Conservation (phyloP, 2,113 vertebrate genomes). For the Corythoichthys haematopterus region DNA sequence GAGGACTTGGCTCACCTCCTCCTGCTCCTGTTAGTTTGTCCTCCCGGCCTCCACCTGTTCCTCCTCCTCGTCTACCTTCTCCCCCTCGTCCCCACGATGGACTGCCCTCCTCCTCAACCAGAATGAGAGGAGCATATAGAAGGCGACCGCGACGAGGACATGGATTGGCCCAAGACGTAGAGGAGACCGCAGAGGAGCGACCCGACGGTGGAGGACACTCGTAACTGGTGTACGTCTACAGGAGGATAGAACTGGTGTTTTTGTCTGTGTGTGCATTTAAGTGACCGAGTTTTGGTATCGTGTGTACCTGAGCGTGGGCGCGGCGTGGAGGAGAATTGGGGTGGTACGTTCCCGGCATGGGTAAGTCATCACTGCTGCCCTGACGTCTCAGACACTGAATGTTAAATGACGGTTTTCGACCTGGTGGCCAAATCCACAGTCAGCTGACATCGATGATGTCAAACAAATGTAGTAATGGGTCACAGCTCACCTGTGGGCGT, state of each 20-base stretch:
- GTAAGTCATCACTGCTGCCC: constrained; percentile 84
- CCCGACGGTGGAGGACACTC: constrained; percentile 57
- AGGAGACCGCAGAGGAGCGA: constrained; percentile 56
- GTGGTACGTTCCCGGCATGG: constrained; percentile 86
- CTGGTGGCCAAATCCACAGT: constrained; percentile 48
- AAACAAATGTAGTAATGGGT: neutral
- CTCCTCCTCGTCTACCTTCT: constrained; percentile 13
- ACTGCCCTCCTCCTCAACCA: constrained; percentile 75
- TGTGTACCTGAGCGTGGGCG: constrained; percentile 60
- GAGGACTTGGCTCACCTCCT: constrained; percentile 32
- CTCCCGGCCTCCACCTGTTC: constrained; percentile 18
- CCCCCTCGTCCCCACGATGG: constrained; percentile 39
- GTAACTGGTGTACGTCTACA: constrained; percentile 41
- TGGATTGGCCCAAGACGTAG: constrained; percentile 79
- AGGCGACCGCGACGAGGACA: constrained; percentile 75
- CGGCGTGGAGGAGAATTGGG: constrained; percentile 68
- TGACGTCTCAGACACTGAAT: constrained; percentile 87
- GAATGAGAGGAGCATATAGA: constrained; percentile 82
- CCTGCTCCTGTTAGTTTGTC: constrained; percentile 39
- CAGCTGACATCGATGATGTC: neutral
- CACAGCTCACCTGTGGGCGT: constrained; percentile 75
- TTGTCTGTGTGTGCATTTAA: neutral
- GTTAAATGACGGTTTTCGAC: constrained; percentile 81
- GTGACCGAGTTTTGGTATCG: neutral
- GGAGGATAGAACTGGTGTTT: neutral